phyloP scores from a whole-genome alignment of 2,113 vertebrate genomes.

The Muntiacus reevesi region DNA sequence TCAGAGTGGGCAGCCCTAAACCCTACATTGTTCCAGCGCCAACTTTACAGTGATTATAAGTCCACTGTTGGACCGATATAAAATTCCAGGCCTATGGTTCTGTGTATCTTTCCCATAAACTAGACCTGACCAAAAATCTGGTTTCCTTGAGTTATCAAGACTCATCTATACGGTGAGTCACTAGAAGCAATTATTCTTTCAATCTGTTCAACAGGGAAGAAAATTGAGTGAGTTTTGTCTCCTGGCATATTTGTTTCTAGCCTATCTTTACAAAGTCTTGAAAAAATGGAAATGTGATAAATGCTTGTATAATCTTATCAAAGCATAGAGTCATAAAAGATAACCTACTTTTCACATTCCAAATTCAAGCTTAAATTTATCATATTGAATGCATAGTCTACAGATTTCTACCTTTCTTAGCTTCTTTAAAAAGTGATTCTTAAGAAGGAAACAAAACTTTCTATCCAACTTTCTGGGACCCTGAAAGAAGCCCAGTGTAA shows the following conservation, averaged over 20 bases:
- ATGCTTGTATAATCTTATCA: not conserved
- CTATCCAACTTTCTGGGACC: not conserved
- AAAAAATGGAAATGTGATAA: not conserved
- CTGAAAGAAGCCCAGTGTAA: not conserved
- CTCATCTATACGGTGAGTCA: not conserved
- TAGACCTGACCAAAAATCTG: not conserved
- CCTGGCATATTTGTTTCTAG: not conserved
- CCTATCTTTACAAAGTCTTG: not conserved
- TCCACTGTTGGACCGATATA: not conserved
- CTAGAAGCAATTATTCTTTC: not conserved
- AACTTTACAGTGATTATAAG: not conserved
- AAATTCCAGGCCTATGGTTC: not conserved
- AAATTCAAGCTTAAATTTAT: not conserved
- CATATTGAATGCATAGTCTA: not conserved
- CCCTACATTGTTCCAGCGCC: not conserved
- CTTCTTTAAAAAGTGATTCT: not conserved
- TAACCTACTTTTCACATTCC: not conserved
- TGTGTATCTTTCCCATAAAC: not conserved
- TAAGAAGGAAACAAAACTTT: not conserved
- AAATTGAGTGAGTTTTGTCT: not conserved
- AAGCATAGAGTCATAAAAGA: not conserved
- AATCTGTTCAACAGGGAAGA: not conserved
- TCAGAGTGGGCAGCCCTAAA: not conserved
- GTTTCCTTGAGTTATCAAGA: not conserved
- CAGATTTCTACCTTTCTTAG: slow-evolving; percentile 3